Percentiles rank a stretch among this genome's conserved stretches.
Conservation (phyloP, 1,140 invertebrate species). For the Leptinotarsa lineolata region DNA sequence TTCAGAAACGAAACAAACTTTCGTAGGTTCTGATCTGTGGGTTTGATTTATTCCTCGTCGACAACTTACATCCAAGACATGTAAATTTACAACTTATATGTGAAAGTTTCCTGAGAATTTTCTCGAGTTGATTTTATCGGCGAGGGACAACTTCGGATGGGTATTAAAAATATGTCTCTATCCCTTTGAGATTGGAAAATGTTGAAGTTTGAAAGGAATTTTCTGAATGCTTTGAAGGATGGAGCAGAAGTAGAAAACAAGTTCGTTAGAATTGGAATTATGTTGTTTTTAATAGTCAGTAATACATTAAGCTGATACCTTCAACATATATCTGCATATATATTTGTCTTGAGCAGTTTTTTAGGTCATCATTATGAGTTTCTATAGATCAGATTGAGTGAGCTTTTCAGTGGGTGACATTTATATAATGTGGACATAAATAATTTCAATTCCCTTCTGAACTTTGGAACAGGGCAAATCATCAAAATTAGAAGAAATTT, state of each 20-base stretch:
- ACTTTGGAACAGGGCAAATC: too few relatives aligned
- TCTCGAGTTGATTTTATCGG: conserved; percentile 12
- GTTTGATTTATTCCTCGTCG: conserved; percentile 39
- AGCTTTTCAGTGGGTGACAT: too few relatives aligned
- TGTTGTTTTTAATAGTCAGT: too few relatives aligned
- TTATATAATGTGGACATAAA: too few relatives aligned
- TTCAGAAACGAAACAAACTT: conserved; percentile 28
- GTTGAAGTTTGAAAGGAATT: background rate
- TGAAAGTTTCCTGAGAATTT: conserved; percentile 11
- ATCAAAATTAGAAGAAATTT: too few relatives aligned
- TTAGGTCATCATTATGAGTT: too few relatives aligned
- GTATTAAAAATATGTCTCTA: conserved; percentile 16
- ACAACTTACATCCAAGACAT: conserved; percentile 26
- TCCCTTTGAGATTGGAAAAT: conserved; percentile 4
- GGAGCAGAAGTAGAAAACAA: background rate
- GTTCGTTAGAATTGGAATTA: too few relatives aligned
- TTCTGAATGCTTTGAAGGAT: background rate
- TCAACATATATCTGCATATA: too few relatives aligned
- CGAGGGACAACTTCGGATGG: conserved; percentile 13
- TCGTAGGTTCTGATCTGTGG: background rate
- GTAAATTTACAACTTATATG: conserved; percentile 23
- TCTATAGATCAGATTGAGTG: too few relatives aligned
- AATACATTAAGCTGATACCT: too few relatives aligned
- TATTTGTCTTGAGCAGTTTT: too few relatives aligned
- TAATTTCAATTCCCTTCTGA: too few relatives aligned